Base-by-base conservation (phyloP, 2,113 vertebrate species). In the Scartelaos histophorus region DNA sequence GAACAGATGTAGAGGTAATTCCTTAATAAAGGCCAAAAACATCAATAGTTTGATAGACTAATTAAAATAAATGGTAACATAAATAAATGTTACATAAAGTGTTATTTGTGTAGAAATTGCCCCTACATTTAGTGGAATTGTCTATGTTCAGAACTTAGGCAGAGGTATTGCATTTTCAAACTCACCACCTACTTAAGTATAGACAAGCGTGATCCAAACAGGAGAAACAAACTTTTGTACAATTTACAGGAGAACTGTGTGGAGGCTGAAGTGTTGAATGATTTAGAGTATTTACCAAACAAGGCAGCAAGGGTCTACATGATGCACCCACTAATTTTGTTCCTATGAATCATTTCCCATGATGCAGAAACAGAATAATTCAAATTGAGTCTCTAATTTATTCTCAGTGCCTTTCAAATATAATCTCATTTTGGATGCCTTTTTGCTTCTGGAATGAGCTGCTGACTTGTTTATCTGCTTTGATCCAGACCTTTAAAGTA, bases 361-460 rank as follows among this genome's bases (percentile, higher is more conserved):
- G 29, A n/a, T 19, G 29, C 61, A 64, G 3, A 64, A 64, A 22
- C 62, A 76, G 34, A 67, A 79, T 76, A 38, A 74, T 69, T 79
- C 35, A 61, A 57, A 76, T 47, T 47, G 62, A 19, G 57, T 67
- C 64, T 35, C 61, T 53, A 34, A 76, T 80, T 76, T 34, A 83
- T 47, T 71, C 67, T 19, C n/a, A 49, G 21, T 10, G 35, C 58
- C 15, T 67, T 80, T 66, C 21, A 58, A 69, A 12, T 43, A 49
- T 61, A 21, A 34, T 71, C 60, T 68, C 47, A 47, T 56, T 74
- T 69, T n/a, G 49, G 45, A 66, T 16, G 13, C 35, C 17, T 58
- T 70, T 80, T 73, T 45, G 10, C 51, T 5, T n/a, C 15, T 53
- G 54, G 56, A 56, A 38, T 17, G n/a, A 75, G 25, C 35, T 77